Evolutionary conservation across 2,888 invertebrate genomes (phyloP).

Genomic region (Carterocephalus palaemon): DNA sequence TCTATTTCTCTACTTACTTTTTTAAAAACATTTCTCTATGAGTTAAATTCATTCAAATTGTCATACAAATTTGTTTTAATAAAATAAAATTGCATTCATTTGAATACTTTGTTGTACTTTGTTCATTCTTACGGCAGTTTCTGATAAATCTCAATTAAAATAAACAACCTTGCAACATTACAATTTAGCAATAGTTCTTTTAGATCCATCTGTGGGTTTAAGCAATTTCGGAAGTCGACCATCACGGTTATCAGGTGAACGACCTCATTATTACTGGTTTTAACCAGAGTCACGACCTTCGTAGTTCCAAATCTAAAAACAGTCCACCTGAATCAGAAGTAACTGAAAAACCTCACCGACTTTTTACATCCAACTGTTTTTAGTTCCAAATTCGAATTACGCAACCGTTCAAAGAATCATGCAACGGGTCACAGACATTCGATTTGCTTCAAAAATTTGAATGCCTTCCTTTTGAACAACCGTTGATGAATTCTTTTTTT

Average conservation of each 20-base stretch:
- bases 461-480: not conserved
- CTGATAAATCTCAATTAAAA: too few relatives aligned
- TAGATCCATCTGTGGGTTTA: too few relatives aligned
- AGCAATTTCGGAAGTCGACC: constrained; percentile 2
- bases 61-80: too few relatives aligned
- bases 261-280: constrained; percentile 1
- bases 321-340: constrained; percentile 1
- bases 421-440: constrained; percentile 1
- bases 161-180: too few relatives aligned
- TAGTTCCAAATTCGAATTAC: not conserved
- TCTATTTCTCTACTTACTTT: too few relatives aligned
- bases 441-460: not conserved
- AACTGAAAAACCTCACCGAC: constrained; percentile 3
- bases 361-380: constrained; percentile 3
- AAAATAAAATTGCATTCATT: too few relatives aligned
- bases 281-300: constrained; percentile 7
- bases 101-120: too few relatives aligned
- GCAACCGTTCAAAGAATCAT: too few relatives aligned
- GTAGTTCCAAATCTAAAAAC: not conserved
- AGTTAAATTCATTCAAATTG: too few relatives aligned
- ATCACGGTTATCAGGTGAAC: constrained; percentile 6
- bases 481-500: not conserved
- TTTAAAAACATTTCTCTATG: too few relatives aligned
- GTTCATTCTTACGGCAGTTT: too few relatives aligned
- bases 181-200: too few relatives aligned